A percentile compares a stretch with the other conserved stretches of the same genome.
Evolutionary conservation across 2,888 invertebrate species (phyloP).

Genomic region (Thalpophila matura): DNA sequence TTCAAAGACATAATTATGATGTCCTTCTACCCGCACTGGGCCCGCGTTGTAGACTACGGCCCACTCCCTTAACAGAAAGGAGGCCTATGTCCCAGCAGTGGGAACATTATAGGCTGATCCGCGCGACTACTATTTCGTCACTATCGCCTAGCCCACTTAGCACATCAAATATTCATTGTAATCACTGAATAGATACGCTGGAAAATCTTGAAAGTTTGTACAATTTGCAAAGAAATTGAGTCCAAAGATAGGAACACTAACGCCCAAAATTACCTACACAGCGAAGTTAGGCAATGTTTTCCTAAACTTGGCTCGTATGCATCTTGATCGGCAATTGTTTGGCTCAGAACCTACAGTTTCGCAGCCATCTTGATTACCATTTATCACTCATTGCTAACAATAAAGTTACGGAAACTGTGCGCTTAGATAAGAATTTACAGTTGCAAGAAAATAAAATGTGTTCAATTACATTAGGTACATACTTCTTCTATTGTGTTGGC

Average conservation of each 20-base stretch:
- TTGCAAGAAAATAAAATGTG: background rate
- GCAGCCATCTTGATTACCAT: slow-evolving; percentile 43
- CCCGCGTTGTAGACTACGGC: too few relatives aligned
- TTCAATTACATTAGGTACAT: too few relatives aligned
- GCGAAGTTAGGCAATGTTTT: slow-evolving; percentile 4
- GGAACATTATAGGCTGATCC: too few relatives aligned
- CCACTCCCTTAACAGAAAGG: too few relatives aligned
- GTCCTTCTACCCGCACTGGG: too few relatives aligned
- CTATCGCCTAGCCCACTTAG: too few relatives aligned
- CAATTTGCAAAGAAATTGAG: background rate
- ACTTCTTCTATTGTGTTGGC: too few relatives aligned
- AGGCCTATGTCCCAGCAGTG: too few relatives aligned
- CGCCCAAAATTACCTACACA: slow-evolving; percentile 13
- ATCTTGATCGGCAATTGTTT: slow-evolving; percentile 39
- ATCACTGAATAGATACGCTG: background rate
- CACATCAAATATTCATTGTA: background rate
- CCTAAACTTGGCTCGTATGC: slow-evolving; percentile 48
- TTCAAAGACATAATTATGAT: too few relatives aligned
- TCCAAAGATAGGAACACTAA: background rate
- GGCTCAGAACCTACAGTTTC: slow-evolving; percentile 23
- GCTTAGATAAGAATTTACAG: slow-evolving; percentile 24
- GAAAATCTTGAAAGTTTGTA: background rate
- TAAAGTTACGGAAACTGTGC: slow-evolving; percentile 28
- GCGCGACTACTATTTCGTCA: too few relatives aligned
- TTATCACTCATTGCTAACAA: slow-evolving; percentile 27